These are phyloP conservation scores for Saturnia pavonia DNA, from an alignment of 2,888 invertebrate species.

Conservation along the genomic window DNA sequence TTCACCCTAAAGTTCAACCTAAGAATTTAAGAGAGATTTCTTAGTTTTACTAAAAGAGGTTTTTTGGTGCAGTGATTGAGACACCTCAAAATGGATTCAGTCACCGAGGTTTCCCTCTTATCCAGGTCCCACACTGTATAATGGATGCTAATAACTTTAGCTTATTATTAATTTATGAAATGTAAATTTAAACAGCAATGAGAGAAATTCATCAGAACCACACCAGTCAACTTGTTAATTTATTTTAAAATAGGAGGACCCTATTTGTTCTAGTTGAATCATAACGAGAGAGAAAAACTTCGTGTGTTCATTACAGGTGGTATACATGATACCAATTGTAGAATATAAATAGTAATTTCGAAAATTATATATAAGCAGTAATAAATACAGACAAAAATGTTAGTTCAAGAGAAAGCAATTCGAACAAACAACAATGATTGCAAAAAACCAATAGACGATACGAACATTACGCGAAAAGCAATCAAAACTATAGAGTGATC, in stretches of 20 bases:
- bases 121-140: no score
- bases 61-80: no score
- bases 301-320: neutral
- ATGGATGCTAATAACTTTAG: neutral
- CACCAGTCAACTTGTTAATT: neutral
- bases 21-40: no score
- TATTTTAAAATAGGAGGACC: neutral
- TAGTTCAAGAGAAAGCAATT: conserved; percentile 16
- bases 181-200: neutral
- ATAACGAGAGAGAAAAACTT: neutral
- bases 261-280: neutral
- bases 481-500: conserved; percentile 68
- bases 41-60: no score
- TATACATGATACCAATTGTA: neutral
- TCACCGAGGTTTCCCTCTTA: no score
- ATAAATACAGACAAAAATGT: conserved; percentile 9
- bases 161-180: neutral
- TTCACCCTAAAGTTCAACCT: no score
- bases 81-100: no score
- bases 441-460: conserved; percentile 33
- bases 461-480: conserved; percentile 58
- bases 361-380: conserved; percentile 11
- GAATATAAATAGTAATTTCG: neutral
- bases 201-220: neutral
- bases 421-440: conserved; percentile 36